These are phyloP conservation scores for Microplitis demolitor DNA, from an alignment of 1,140 invertebrate genomes.

Conservation along the genomic window DNA sequence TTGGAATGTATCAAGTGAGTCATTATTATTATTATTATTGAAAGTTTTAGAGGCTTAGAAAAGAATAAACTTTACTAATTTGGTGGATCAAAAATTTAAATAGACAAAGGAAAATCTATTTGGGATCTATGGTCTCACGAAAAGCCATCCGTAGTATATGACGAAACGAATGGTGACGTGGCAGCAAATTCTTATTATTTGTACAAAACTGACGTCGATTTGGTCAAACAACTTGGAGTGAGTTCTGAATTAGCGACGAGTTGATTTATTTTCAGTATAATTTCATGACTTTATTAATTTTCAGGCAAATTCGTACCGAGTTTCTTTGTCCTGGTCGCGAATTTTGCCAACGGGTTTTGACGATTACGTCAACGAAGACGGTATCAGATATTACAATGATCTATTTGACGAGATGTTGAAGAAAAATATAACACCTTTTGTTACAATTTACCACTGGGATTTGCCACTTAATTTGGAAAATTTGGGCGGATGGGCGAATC, in stretches of 20 bases:
- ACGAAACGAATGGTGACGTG: constrained; percentile 66
- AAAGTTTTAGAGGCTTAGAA: too few relatives aligned
- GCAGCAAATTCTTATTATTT: constrained; percentile 73
- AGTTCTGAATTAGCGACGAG: constrained; percentile 23
- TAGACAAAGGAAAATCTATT: constrained; percentile 62
- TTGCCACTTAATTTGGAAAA: constrained; percentile 58
- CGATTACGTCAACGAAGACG: constrained; percentile 57
- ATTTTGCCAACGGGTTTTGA: constrained; percentile 60
- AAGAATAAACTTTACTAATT: neutral
- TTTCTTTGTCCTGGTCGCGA: constrained; percentile 67
- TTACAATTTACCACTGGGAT: constrained; percentile 67
- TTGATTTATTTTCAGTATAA: too few relatives aligned
- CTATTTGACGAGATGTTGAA: constrained; percentile 65
- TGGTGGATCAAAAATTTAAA: constrained; percentile 23
- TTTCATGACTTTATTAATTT: neutral
- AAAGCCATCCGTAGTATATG: constrained; percentile 58
- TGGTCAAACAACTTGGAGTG: constrained; percentile 65
- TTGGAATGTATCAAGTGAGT: constrained; percentile 62
- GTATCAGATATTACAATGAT: constrained; percentile 66
- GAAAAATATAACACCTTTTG: constrained; percentile 61
- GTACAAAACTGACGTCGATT: constrained; percentile 69
- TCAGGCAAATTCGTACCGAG: constrained; percentile 55
- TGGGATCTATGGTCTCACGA: constrained; percentile 49
- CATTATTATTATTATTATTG: too few relatives aligned
- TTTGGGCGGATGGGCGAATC: constrained; percentile 37